phyloP scores from a whole-genome alignment of 2,113 vertebrate species.

The Embiotoca jacksoni region DNA sequence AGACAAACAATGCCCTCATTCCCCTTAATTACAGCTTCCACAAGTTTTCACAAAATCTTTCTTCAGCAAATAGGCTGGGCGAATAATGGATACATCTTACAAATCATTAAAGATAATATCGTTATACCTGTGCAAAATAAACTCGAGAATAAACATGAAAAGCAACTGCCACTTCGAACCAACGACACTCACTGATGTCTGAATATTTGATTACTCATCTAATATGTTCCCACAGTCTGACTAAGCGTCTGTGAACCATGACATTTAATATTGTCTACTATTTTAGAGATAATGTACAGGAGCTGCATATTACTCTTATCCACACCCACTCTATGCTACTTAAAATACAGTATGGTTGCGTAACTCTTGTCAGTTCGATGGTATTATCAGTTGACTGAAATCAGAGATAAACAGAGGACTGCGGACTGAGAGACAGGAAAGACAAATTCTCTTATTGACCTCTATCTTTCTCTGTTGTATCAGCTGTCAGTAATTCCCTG shows the following conservation, averaged over 20 bases:
- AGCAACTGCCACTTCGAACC: background rate
- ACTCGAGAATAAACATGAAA: background rate
- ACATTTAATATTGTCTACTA: background rate
- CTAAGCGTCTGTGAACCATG: background rate
- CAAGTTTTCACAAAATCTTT: too few relatives aligned
- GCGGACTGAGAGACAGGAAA: background rate
- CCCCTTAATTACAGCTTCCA: too few relatives aligned
- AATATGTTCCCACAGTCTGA: background rate
- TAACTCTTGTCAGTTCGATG: background rate
- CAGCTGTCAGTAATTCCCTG: constrained; percentile 13
- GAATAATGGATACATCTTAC: too few relatives aligned
- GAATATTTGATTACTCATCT: background rate
- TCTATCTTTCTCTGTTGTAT: constrained; percentile 12
- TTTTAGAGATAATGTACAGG: background rate
- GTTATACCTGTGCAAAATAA: background rate
- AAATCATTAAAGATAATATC: too few relatives aligned
- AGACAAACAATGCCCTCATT: too few relatives aligned
- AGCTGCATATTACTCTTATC: background rate
- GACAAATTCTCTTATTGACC: constrained; percentile 3
- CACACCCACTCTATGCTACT: background rate
- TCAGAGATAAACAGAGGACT: background rate
- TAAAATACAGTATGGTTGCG: background rate
- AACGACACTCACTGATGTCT: background rate
- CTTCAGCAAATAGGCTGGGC: too few relatives aligned
- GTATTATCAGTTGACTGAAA: background rate